These are phyloP conservation scores for Idaea dimidiata DNA, from an alignment of 2,888 invertebrate genomes.

Conservation along the genomic window DNA sequence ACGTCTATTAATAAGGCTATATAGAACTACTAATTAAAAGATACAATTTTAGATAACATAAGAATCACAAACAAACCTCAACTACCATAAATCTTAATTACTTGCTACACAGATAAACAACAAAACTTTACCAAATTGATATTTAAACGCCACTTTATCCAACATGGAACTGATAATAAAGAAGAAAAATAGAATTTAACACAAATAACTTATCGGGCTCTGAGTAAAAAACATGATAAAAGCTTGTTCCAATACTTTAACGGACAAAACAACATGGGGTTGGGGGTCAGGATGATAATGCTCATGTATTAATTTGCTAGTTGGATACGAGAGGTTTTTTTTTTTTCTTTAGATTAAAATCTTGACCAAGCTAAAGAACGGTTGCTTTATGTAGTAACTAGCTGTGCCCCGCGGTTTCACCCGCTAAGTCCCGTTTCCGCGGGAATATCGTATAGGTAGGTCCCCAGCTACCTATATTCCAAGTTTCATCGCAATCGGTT, in stretches of 20 bases:
- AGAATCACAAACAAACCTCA: background rate
- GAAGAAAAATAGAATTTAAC: constrained; percentile 7
- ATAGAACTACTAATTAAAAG: too few relatives aligned
- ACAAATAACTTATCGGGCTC: constrained; percentile 13
- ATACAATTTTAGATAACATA: too few relatives aligned
- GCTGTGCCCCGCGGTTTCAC: too few relatives aligned
- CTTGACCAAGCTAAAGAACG: too few relatives aligned
- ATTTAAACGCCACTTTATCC: background rate
- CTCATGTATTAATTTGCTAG: constrained; percentile 8
- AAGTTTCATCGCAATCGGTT: too few relatives aligned
- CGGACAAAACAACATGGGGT: constrained; percentile 3
- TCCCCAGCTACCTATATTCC: too few relatives aligned
- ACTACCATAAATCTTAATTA: background rate
- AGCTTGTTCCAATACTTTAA: constrained; percentile 12
- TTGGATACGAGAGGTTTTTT: background rate
- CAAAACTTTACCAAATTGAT: background rate
- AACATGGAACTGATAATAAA: background rate
- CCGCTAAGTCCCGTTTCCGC: too few relatives aligned
- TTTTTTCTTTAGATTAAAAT: too few relatives aligned
- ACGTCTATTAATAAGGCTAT: too few relatives aligned
- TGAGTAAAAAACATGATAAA: constrained; percentile 10
- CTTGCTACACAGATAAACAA: background rate
- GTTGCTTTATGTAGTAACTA: too few relatives aligned
- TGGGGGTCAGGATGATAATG: constrained; percentile 8
- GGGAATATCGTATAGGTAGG: too few relatives aligned